A percentile compares a stretch with the other conserved stretches of the same genome.
Evolutionary conservation across 2,888 invertebrate genomes (phyloP).

Genomic region (Salticus scenicus): DNA sequence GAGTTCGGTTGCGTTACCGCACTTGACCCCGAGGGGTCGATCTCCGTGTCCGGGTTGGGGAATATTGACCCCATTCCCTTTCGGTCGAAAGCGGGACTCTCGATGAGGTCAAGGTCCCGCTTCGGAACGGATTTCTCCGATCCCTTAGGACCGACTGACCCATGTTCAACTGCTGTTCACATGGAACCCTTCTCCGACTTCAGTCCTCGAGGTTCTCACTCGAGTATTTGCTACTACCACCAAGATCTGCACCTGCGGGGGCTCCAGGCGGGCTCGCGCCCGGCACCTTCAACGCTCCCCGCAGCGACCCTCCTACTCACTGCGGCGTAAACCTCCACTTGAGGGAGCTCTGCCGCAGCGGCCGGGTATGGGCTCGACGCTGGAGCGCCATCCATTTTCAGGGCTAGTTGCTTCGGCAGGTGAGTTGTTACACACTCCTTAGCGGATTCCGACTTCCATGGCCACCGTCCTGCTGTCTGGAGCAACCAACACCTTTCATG

Average conservation of each 20-base stretch:
- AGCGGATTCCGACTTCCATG: too few species aligned
- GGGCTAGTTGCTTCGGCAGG: too few species aligned
- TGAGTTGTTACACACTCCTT: too few species aligned
- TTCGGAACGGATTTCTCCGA: conserved; percentile 73
- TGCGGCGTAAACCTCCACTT: too few species aligned
- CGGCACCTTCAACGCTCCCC: conserved; percentile 81
- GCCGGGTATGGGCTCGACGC: too few species aligned
- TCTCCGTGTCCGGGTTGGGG: conserved; percentile 74
- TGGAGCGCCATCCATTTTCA: too few species aligned
- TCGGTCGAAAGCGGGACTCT: too few species aligned
- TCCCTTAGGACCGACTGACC: conserved; percentile 76
- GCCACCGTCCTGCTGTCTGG: too few species aligned
- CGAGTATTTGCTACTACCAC: conserved; percentile 84
- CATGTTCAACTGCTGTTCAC: conserved; percentile 79
- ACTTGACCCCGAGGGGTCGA: conserved; percentile 66
- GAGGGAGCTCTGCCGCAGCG: too few species aligned
- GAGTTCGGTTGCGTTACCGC: conserved; percentile 76
- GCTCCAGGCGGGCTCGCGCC: conserved; percentile 76
- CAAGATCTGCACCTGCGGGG: background rate
- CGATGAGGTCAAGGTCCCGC: conserved; percentile 65
- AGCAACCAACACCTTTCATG: too few species aligned
- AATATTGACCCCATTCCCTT: conserved; percentile 18
- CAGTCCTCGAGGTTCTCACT: conserved; percentile 78
- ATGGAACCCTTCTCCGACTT: conserved; percentile 78
- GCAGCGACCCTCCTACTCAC: too few species aligned